These are phyloP conservation scores for Perdix hodgsoniae DNA, from an alignment of 2,797 vertebrate species.

Conservation along the genomic window DNA sequence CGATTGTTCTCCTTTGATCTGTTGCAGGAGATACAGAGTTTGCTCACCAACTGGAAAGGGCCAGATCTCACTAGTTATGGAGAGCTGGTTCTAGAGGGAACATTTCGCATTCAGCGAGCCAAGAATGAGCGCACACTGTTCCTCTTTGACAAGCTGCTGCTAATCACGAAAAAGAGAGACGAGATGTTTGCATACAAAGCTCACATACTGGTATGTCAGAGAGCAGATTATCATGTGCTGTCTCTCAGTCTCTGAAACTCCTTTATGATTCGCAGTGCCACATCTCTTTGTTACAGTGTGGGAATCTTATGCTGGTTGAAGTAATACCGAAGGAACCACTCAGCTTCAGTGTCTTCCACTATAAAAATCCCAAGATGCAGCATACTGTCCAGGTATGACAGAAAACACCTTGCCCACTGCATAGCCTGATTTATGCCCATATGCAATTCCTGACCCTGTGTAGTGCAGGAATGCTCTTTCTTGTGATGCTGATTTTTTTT, in stretches of 20 bases:
- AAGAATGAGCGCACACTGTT: slow-evolving; percentile 97
- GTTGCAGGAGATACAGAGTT: slow-evolving; percentile 95
- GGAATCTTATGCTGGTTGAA: slow-evolving; percentile 98
- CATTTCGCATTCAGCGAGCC: slow-evolving; percentile 95
- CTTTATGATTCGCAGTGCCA: not conserved
- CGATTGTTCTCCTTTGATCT: not conserved
- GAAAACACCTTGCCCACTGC: not conserved
- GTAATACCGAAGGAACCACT: slow-evolving; percentile 96
- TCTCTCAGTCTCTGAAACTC: not conserved
- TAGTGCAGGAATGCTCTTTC: not conserved
- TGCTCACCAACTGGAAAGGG: slow-evolving; percentile 98
- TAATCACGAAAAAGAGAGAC: slow-evolving; percentile 97
- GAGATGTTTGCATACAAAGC: slow-evolving; percentile 96
- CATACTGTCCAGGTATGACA: slow-evolving; percentile 95
- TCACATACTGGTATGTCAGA: slow-evolving; percentile 91
- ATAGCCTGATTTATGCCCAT: rapidly evolving
- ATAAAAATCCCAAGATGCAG: slow-evolving; percentile 98
- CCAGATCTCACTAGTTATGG: slow-evolving; percentile 97
- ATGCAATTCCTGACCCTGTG: not conserved
- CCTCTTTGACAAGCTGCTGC: slow-evolving; percentile 95
- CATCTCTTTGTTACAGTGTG: slow-evolving; percentile 84
- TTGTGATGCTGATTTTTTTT: slow-evolving; percentile 1
- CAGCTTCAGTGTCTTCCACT: slow-evolving; percentile 98
- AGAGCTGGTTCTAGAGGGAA: slow-evolving; percentile 95
- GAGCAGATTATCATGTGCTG: not conserved